phyloP scores from a whole-genome alignment of 1,140 invertebrate species.

The Calycopis cecrops region DNA sequence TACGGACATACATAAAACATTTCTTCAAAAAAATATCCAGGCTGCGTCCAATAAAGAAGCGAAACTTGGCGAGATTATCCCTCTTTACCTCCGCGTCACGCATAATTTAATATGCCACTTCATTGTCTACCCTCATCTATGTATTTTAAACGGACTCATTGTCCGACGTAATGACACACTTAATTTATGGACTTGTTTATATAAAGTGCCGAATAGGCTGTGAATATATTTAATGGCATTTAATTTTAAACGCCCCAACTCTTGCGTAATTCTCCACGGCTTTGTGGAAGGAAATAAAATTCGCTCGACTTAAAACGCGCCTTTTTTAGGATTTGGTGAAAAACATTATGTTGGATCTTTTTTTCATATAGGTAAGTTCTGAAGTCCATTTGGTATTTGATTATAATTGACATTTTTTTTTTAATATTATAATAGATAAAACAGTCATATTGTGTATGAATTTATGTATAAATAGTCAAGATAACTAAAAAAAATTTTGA shows the following conservation, averaged over 20 bases:
- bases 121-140: conserved; percentile 41
- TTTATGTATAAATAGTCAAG: too few relatives aligned
- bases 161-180: background rate
- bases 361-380: too few relatives aligned
- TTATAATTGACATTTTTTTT: too few relatives aligned
- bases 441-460: too few relatives aligned
- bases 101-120: conserved; percentile 48
- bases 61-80: conserved; percentile 41
- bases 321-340: too few relatives aligned
- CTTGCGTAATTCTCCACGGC: too few relatives aligned
- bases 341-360: too few relatives aligned
- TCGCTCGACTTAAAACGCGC: too few relatives aligned
- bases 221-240: conserved; percentile 17
- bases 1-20: background rate
- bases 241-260: background rate
- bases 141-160: conserved; percentile 21
- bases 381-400: too few relatives aligned
- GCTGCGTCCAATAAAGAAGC: conserved; percentile 35
- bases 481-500: too few relatives aligned
- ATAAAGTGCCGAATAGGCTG: conserved; percentile 13
- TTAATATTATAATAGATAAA: too few relatives aligned
- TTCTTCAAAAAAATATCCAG: conserved; percentile 18
- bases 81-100: conserved; percentile 35
- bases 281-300: too few relatives aligned
- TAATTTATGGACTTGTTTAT: conserved; percentile 20